Evolutionary conservation across 2,797 vertebrate genomes (phyloP).

Genomic region (Chromobotia macracanthus): DNA sequence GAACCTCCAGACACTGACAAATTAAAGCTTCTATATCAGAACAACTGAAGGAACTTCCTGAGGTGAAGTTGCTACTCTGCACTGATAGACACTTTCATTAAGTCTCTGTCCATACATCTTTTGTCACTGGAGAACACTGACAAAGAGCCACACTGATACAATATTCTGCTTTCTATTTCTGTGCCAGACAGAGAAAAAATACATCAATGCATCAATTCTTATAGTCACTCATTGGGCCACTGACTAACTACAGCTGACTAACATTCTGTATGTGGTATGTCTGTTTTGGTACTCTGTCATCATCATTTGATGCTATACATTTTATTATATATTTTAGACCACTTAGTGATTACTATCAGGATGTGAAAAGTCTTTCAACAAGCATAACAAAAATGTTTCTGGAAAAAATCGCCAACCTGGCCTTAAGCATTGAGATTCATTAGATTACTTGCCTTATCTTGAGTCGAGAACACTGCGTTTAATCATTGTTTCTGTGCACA

Average conservation of each 20-base stretch:
- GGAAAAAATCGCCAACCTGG: too few species aligned
- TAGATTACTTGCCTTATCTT: constrained; percentile 5
- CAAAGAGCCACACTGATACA: constrained; percentile 48
- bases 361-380: too few species aligned
- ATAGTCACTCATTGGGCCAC: constrained; percentile 24
- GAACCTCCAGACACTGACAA: constrained; percentile 48
- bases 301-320: too few species aligned
- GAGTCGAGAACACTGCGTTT: constrained; percentile 15
- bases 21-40: constrained; percentile 43
- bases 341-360: too few species aligned
- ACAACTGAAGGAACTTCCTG: constrained; percentile 47
- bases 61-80: constrained; percentile 43
- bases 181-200: constrained; percentile 16
- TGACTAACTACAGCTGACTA: background rate
- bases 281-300: background rate
- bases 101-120: constrained; percentile 56
- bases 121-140: constrained; percentile 54
- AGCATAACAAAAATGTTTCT: too few species aligned
- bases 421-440: constrained; percentile 22
- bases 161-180: constrained; percentile 55
- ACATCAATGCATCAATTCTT: constrained; percentile 31
- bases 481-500: constrained; percentile 39
- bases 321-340: too few species aligned
- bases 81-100: constrained; percentile 58
- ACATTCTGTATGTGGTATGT: constrained; percentile 21